Evolutionary conservation across 1,140 invertebrate genomes (phyloP), one percentile per base, ranked within the genome.

Genomic region (Drosophila ogumai): DNA sequence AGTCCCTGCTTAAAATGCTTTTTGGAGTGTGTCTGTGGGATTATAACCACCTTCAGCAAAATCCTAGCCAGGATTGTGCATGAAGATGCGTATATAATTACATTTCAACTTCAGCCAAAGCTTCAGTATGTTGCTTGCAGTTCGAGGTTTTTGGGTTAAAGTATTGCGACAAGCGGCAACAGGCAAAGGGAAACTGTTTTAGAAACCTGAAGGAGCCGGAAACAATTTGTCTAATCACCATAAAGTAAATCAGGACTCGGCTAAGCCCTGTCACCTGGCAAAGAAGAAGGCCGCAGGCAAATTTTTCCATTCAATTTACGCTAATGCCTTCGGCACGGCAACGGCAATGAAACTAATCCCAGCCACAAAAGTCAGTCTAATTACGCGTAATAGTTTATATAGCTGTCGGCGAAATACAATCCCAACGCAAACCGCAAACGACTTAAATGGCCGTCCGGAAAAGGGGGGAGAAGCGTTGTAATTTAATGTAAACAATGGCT

Each of bases 311-410:
- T 87, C 67, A 85, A 82, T 85, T 87, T 82, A 25, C 65, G 58
- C 36, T 72, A 82, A 86, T 87, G 69, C 75, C 73, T 69, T 78
- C 49, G 63, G 63, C 66, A 76, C 47, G 50, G 17, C 61, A 22
- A 43, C 38, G 44, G 38, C 64, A 60, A 64, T 68, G 38, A 50
- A 41, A 65, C 60, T 50, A 60, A 64, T 25, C 59, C 60, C 50
- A 58, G 59, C n/a, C 59, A 71, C 64, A 58, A 72, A 81, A 79
- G 65, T 54, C 56, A 52, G 34, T 60, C 44, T 86, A 82, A 82
- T 82, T 82, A 86, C 49, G 75, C 79, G 54, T 82, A 86, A 86
- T 82, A 69, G 82, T 55, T 68, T 66, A 72, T 79, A 66, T 75
- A 47, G 65, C 78, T 71, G 58, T 40, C 57, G 49, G 57, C 72